A percentile compares a stretch with the other conserved stretches of the same genome.
Conservation (phyloP, 2,113 vertebrate genomes). For the Lichenostomus cassidix region DNA sequence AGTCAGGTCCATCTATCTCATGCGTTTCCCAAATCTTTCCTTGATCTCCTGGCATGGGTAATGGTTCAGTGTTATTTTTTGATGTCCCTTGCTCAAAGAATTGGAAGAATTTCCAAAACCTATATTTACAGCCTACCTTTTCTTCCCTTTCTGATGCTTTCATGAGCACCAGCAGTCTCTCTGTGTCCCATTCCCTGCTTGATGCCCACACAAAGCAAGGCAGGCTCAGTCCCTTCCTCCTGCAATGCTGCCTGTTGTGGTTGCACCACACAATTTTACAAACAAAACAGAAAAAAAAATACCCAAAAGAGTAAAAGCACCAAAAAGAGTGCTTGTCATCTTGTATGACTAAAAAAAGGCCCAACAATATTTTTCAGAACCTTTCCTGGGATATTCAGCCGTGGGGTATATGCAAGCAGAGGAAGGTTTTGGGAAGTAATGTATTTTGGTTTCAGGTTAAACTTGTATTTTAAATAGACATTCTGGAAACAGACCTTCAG, state of each 20-base stretch:
- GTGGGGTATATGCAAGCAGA: neutral
- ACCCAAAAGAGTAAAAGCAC: neutral
- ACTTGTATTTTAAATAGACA: neutral
- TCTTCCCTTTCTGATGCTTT: neutral
- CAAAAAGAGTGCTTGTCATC: neutral
- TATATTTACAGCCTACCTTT: neutral
- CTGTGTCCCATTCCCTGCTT: neutral
- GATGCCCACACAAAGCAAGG: neutral
- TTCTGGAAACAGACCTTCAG: neutral
- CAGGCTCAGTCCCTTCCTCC: neutral
- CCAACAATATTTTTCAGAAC: neutral
- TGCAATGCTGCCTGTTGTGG: neutral
- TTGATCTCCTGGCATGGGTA: constrained; percentile 1
- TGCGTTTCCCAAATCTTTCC: neutral
- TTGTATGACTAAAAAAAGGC: neutral
- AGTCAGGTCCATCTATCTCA: neutral
- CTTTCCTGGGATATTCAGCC: neutral
- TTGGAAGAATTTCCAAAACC: neutral
- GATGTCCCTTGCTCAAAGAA: neutral
- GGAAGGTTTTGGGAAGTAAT: neutral
- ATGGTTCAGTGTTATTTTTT: neutral
- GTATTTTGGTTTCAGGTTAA: neutral
- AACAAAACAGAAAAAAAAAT: neutral
- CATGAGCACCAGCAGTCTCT: neutral
- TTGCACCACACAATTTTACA: neutral